Evolutionary conservation across 2,797 vertebrate genomes (phyloP).

Genomic region (Mus caroli): DNA sequence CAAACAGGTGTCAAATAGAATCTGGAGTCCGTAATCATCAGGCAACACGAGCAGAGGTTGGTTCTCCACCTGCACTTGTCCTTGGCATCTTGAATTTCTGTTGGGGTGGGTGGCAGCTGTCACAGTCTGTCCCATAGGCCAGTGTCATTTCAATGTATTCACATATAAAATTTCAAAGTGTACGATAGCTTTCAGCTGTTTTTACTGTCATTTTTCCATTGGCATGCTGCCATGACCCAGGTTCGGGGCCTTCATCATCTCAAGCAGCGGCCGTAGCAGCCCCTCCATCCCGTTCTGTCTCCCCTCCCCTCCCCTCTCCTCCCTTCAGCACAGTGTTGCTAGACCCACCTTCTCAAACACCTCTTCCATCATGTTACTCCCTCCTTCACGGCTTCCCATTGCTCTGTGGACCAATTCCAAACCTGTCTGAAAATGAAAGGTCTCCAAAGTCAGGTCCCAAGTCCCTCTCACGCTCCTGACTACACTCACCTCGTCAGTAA

Average conservation of each 20-base stretch:
- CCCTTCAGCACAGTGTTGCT: constrained; percentile 4
- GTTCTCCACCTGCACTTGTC: background rate
- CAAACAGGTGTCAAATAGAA: constrained; percentile 7
- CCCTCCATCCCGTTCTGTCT: constrained; percentile 48
- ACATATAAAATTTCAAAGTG: constrained; percentile 44
- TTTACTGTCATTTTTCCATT: constrained; percentile 65
- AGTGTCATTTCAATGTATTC: constrained; percentile 23
- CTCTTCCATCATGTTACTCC: constrained; percentile 77
- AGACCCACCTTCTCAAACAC: constrained; percentile 76
- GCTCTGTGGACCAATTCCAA: constrained; percentile 71
- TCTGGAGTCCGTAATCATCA: background rate
- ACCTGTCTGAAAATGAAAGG: constrained; percentile 68
- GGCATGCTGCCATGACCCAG: constrained; percentile 66
- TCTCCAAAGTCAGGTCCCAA: constrained; percentile 28
- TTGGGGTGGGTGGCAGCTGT: background rate
- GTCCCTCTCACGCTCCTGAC: background rate
- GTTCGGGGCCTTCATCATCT: constrained; percentile 54
- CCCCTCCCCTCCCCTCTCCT: background rate
- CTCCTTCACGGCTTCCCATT: constrained; percentile 23
- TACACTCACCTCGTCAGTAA: background rate
- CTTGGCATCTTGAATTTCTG: constrained; percentile 26
- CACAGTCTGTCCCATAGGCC: background rate
- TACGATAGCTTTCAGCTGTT: background rate
- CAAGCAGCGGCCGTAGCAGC: constrained; percentile 5
- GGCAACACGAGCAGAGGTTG: background rate